Base-by-base conservation (phyloP, 2,888 invertebrate genomes). In the Xestobium rufovillosum region DNA sequence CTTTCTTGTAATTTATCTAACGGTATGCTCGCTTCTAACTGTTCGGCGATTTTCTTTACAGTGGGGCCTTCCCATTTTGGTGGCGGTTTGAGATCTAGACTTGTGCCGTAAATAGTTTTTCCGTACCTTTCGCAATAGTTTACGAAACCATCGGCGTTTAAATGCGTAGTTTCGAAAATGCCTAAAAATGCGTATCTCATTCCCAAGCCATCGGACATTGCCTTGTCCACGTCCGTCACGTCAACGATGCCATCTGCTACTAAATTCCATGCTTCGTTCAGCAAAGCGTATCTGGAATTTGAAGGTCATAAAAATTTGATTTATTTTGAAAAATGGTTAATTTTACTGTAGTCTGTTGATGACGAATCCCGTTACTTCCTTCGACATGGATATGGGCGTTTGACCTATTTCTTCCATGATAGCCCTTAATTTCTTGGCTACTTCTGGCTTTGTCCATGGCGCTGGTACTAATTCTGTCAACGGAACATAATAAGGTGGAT, bases 111-210 rank as follows among this genome's bases (percentile, higher is more conserved):
- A 34, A 80, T 80, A 1, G 74, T 73, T 31, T 75, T 69, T 2
- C 68, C 65, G 51, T 80, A 80, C 3, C 72, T 60, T 26, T 76
- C 71, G 44, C 76, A 75, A 50, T 80, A 80, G 48, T 76, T 75
- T 10, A 63, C 63, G 64, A 78, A 76, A 4, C 92, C 92, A 66
- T 90, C 87, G 8, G 95, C 94, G 62, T 97, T 97, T 41, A 96
- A 72, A 66, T 94, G 94, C 0, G 89, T 87, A 0, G 92, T 91
- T 70, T 95, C 94, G 44, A 95, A 68, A 0, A 92, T 85, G 2
- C 97, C 97, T 41, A 95, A 73, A 68, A 96, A 96, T 4, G 95
- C 95, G 60, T 96, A 97, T 31, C 96, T 76, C 76, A 89, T 85
- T 8, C 95, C 96, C 25, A 97, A 74, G 6, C 96, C 96, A 59